Conservation (phyloP, 2,888 invertebrate species). For the Mythimna lalbum region DNA sequence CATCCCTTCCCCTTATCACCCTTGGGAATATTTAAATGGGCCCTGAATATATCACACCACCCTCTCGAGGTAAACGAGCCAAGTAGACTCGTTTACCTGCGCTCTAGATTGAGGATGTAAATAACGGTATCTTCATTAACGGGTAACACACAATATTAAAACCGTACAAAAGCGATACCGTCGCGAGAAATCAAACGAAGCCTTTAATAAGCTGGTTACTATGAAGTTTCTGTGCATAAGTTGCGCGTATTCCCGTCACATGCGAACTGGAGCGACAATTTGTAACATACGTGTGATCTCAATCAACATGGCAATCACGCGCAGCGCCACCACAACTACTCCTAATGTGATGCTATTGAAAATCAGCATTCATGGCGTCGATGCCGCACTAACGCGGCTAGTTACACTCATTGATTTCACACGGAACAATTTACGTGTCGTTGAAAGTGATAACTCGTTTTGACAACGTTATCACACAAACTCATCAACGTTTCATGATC, state of each 20-base stretch:
- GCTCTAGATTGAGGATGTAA: slow-evolving; percentile 82
- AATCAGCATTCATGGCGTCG: slow-evolving; percentile 82
- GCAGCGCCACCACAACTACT: slow-evolving; percentile 82
- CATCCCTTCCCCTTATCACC: slow-evolving; percentile 89
- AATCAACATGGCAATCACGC: slow-evolving; percentile 88
- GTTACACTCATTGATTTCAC: slow-evolving; percentile 79
- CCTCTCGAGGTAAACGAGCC: slow-evolving; percentile 83
- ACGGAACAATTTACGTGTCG: slow-evolving; percentile 66
- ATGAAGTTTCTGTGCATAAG: slow-evolving; percentile 47
- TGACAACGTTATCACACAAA: slow-evolving; percentile 67
- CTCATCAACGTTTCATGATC: slow-evolving; percentile 67
- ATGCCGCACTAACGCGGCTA: slow-evolving; percentile 68
- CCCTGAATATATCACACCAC: slow-evolving; percentile 89
- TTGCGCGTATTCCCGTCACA: slow-evolving; percentile 79
- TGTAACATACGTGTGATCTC: slow-evolving; percentile 84
- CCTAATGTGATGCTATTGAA: slow-evolving; percentile 85
- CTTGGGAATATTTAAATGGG: slow-evolving; percentile 90
- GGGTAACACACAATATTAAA: slow-evolving; percentile 68
- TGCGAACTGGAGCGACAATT: slow-evolving; percentile 86
- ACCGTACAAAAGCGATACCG: slow-evolving; percentile 64
- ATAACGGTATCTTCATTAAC: slow-evolving; percentile 85
- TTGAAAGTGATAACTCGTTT: slow-evolving; percentile 72
- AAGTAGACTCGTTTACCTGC: slow-evolving; percentile 83
- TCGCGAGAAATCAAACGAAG: slow-evolving; percentile 41
- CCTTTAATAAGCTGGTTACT: slow-evolving; percentile 49